Conservation (phyloP, 2,113 vertebrate genomes). For the Trogon surrucura region DNA sequence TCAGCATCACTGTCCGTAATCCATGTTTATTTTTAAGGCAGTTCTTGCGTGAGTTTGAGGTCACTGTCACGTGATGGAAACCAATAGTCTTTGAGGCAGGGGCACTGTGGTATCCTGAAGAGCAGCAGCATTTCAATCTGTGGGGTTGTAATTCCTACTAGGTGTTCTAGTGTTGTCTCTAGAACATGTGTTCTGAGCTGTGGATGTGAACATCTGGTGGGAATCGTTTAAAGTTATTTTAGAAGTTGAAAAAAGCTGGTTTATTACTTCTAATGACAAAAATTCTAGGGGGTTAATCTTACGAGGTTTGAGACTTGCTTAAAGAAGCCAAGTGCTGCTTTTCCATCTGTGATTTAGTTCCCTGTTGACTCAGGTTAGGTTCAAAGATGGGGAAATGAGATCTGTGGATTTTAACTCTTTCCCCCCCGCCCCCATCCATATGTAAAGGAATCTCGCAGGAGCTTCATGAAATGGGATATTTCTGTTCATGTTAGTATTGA, state of each 20-base stretch:
- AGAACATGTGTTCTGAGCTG: conserved; percentile 16
- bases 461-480: background rate
- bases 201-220: conserved; percentile 21
- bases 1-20: background rate
- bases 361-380: background rate
- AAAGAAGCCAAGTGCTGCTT: background rate
- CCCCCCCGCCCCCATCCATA: too few relatives aligned
- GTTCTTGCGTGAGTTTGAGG: background rate
- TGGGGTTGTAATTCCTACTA: background rate
- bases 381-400: background rate
- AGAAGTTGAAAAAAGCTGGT: background rate
- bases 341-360: background rate
- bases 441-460: background rate
- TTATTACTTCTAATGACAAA: background rate
- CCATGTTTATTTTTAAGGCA: background rate
- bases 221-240: conserved; percentile 20
- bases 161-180: conserved; percentile 6
- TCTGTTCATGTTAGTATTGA: background rate
- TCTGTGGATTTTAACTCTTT: background rate
- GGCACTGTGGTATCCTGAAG: background rate
- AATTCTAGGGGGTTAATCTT: background rate
- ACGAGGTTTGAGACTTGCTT: background rate
- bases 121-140: conserved; percentile 22
- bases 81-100: background rate
- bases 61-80: background rate